Conservation (phyloP, 2,888 invertebrate genomes). For the Caenorhabditis sinica region DNA sequence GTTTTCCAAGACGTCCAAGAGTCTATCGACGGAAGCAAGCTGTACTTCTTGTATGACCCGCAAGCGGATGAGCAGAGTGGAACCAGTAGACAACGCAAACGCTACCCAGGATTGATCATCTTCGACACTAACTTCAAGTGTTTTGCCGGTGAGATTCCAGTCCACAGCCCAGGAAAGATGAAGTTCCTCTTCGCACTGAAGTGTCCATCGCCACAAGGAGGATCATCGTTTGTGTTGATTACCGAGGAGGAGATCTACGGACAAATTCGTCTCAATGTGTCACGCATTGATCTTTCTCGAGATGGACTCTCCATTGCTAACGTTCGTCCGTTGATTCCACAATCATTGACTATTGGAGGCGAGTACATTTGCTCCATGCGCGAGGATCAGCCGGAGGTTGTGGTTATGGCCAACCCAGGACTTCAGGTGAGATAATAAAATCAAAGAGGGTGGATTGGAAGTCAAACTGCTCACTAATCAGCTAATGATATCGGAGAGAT, state of each 20-base stretch:
- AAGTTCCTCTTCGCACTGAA: conserved; percentile 81
- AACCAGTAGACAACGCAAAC: conserved; percentile 80
- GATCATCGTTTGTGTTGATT: conserved; percentile 78
- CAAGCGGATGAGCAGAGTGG: conserved; percentile 79
- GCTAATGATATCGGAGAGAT: too few relatives aligned
- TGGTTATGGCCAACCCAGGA: conserved; percentile 81
- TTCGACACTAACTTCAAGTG: conserved; percentile 80
- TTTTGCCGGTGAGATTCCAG: conserved; percentile 78
- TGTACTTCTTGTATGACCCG: conserved; percentile 83
- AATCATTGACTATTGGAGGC: conserved; percentile 76
- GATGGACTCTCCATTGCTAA: conserved; percentile 79
- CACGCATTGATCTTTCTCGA: conserved; percentile 76
- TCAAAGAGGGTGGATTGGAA: too few relatives aligned
- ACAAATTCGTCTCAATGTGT: conserved; percentile 76
- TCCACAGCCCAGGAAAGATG: conserved; percentile 78
- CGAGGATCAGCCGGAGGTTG: conserved; percentile 82
- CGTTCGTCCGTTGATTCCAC: conserved; percentile 75
- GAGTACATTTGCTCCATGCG: conserved; percentile 81
- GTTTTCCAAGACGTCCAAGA: conserved; percentile 81
- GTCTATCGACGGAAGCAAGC: conserved; percentile 76
- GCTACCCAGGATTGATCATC: conserved; percentile 79
- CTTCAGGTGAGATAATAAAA: conserved; percentile 70
- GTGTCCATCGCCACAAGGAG: conserved; percentile 76
- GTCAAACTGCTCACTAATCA: too few relatives aligned
- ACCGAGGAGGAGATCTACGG: conserved; percentile 72